Conservation (phyloP, 2,797 vertebrate species). For the Sebastes vulpes region DNA sequence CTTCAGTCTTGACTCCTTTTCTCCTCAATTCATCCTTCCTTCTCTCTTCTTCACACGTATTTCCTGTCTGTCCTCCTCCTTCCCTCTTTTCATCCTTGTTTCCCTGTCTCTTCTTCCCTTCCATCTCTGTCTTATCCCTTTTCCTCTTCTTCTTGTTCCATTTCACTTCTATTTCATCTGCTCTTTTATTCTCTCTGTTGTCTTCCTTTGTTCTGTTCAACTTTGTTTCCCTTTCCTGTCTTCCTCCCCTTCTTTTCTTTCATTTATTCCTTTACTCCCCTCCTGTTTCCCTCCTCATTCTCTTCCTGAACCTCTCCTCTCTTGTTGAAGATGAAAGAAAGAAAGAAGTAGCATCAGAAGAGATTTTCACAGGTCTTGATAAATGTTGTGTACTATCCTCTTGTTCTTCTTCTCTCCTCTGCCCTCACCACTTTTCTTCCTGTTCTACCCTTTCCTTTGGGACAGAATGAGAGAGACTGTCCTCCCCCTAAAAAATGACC, state of each 20-base stretch:
- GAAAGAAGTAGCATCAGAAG: background rate
- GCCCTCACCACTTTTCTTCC: background rate
- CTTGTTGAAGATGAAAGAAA: background rate
- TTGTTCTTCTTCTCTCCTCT: background rate
- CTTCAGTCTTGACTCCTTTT: background rate
- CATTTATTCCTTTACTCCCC: background rate
- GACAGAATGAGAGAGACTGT: background rate
- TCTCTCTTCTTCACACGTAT: background rate
- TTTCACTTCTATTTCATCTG: background rate
- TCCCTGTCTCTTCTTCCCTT: background rate
- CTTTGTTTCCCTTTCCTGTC: background rate
- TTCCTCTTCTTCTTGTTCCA: background rate
- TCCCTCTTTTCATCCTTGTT: no score
- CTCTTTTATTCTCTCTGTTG: background rate
- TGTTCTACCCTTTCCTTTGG: background rate
- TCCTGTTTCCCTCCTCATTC: no score
- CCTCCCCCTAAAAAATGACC: background rate
- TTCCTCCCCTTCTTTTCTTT: background rate
- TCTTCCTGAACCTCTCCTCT: background rate
- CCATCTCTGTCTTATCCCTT: background rate
- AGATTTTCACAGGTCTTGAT: background rate
- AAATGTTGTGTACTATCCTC: background rate
- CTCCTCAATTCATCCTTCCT: background rate
- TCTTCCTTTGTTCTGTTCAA: background rate
- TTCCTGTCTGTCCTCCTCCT: background rate